Evolutionary conservation across 2,888 invertebrate genomes (phyloP).

Genomic region (Apodemia mormo): DNA sequence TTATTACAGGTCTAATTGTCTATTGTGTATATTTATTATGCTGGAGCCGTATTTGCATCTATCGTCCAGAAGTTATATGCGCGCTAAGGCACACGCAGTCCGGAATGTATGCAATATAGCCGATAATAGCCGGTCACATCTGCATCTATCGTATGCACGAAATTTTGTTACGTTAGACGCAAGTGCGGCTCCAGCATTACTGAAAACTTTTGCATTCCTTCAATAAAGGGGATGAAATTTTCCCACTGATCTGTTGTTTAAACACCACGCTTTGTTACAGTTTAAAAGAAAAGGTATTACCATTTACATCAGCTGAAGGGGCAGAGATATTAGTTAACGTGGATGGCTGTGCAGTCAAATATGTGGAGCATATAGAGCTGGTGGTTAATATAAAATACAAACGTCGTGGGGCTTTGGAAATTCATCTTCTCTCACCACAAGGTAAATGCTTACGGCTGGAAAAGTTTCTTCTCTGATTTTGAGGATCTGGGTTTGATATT

Average conservation of each 20-base stretch:
- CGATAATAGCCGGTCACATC: too few relatives aligned
- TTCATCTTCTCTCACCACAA: conserved; percentile 88
- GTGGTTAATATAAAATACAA: conserved; percentile 86
- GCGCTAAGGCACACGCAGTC: too few relatives aligned
- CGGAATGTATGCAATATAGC: too few relatives aligned
- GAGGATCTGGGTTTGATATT: too few relatives aligned
- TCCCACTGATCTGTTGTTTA: neutral
- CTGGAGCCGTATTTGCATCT: too few relatives aligned
- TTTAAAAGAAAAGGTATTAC: conserved; percentile 30
- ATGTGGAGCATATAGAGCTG: conserved; percentile 93
- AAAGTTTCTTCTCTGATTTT: too few relatives aligned
- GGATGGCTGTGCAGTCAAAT: conserved; percentile 82
- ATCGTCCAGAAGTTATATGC: too few relatives aligned
- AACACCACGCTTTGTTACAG: conserved; percentile 34
- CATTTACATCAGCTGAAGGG: conserved; percentile 47
- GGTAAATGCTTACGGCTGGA: conserved; percentile 71
- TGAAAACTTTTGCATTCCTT: neutral
- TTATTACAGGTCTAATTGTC: too few relatives aligned
- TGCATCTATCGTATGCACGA: too few relatives aligned
- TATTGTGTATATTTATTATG: too few relatives aligned
- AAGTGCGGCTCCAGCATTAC: too few relatives aligned
- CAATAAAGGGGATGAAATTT: neutral
- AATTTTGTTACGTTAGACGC: too few relatives aligned
- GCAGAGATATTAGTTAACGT: conserved; percentile 72
- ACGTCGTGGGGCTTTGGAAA: conserved; percentile 88